Base-by-base conservation (phyloP, 2,113 vertebrate species). In the Trogon melanurus region DNA sequence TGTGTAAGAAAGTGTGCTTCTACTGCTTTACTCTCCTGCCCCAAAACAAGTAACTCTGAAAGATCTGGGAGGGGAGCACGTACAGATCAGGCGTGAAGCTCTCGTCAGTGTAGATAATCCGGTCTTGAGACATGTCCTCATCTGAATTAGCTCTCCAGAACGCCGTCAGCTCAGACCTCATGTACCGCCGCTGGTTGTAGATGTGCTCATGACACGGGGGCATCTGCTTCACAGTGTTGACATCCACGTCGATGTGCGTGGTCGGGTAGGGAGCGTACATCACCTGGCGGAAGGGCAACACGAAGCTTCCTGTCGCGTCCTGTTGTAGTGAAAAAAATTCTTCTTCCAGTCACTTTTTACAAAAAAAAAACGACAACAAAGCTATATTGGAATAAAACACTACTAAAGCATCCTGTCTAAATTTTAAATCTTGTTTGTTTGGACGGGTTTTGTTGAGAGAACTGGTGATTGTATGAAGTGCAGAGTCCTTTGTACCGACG, bases 191-290 rank as follows among this genome's bases (percentile, higher is more conserved):
- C 91, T 99, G 99, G 96, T 99, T 99, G 94, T 99, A 99, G 27
- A 98, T 99, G 95, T 99, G 99, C 29, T 99, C 99, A 3, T 99
- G 99, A 96, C 99, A 99, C 2, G 99, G 99, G 2, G 99, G 98
- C 99, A 99, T 99, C 98, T 99, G 99, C 96, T 99, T 99, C 70
- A 99, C 99, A 1, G 99, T 99, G 86, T 99, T 99, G 96, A 99
- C 98, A 96, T 99, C 99, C 53, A 99, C 99, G 41, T 99, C 99
- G 56, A 99, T 99, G 96, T 99, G 99, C 5, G 99, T 99, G 93
- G 98, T 99, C 26, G 99, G 99, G 74, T 99, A 99, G 0, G 99
- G 99, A 1, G 99, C 99, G 91, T 99, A 99, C 96, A 99, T 99
- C 65, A 99, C 99, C 97, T 99, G 99, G 65, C 99, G 98, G 96